These are phyloP conservation scores for Bucorvus abyssinicus DNA, from an alignment of 2,797 vertebrate genomes.

Conservation along the genomic window DNA sequence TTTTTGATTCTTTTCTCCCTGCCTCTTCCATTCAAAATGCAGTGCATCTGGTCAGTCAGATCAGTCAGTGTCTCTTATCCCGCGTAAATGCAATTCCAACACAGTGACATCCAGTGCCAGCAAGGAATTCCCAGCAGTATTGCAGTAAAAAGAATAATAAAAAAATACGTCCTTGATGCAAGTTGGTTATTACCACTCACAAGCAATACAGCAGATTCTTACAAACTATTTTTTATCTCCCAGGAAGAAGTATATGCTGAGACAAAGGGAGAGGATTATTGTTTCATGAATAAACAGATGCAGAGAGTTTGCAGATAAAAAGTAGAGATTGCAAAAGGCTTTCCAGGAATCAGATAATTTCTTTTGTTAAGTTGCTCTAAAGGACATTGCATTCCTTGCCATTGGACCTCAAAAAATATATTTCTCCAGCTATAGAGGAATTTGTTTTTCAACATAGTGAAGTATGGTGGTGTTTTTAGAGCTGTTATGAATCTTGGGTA, in stretches of 20 bases:
- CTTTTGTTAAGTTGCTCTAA: conserved; percentile 49
- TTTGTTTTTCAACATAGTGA: conserved; percentile 53
- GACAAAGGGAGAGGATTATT: not conserved
- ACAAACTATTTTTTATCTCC: conserved; percentile 18
- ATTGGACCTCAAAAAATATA: conserved; percentile 37
- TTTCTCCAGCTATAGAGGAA: conserved; percentile 53
- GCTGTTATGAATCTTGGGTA: conserved; percentile 57
- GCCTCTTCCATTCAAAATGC: not conserved
- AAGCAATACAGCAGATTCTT: not conserved
- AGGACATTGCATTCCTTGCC: conserved; percentile 40
- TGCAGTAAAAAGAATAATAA: conserved; percentile 1
- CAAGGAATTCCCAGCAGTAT: not conserved
- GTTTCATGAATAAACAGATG: conserved; percentile 26
- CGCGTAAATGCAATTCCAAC: accelerated
- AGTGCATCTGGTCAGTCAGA: not conserved
- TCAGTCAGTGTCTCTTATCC: not conserved
- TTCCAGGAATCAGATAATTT: conserved; percentile 52
- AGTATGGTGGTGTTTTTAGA: conserved; percentile 9
- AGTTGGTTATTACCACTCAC: conserved; percentile 3
- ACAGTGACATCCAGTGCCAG: not conserved
- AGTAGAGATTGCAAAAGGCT: conserved; percentile 28
- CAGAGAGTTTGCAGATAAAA: conserved; percentile 39
- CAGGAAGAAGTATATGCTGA: conserved; percentile 24
- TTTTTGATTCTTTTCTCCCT: not conserved
- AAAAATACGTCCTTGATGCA: not conserved